These are phyloP conservation scores for Anthoscopus minutus DNA, from an alignment of 2,113 vertebrate species.

Conservation along the genomic window DNA sequence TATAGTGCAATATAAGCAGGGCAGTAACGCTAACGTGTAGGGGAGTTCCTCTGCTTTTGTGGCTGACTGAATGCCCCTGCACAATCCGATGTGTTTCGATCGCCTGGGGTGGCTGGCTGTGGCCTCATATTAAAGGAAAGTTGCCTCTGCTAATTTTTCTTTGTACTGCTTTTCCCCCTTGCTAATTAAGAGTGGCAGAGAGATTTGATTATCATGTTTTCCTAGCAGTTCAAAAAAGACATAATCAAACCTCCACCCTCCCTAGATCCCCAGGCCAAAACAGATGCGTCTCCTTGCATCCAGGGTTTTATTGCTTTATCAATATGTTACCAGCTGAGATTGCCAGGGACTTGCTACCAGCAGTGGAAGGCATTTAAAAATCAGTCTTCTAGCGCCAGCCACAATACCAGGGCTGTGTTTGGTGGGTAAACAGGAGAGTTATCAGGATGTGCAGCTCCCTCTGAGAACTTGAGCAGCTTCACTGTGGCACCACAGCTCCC, in stretches of 20 bases:
- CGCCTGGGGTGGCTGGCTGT: neutral
- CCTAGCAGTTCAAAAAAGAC: neutral
- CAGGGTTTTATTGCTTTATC: neutral
- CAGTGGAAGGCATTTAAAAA: neutral
- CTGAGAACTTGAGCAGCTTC: neutral
- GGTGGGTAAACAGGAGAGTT: neutral
- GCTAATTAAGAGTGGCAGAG: neutral
- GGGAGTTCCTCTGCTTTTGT: conserved; percentile 5
- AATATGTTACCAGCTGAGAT: neutral
- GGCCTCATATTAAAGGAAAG: neutral
- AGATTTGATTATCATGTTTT: neutral
- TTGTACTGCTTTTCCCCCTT: neutral
- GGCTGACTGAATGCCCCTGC: neutral
- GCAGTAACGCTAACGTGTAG: neutral
- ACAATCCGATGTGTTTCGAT: neutral
- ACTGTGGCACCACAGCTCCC: neutral
- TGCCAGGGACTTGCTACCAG: neutral
- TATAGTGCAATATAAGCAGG: conserved; percentile 76
- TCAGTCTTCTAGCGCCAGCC: neutral
- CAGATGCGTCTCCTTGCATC: neutral
- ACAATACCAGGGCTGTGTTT: neutral
- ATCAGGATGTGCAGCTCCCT: neutral
- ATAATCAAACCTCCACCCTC: neutral
- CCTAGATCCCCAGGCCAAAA: neutral
- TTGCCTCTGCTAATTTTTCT: conserved; percentile 1